A percentile compares a stretch with the other conserved stretches of the same genome.
Conservation (phyloP, 2,888 invertebrate genomes). For the Malacosoma neustria region DNA sequence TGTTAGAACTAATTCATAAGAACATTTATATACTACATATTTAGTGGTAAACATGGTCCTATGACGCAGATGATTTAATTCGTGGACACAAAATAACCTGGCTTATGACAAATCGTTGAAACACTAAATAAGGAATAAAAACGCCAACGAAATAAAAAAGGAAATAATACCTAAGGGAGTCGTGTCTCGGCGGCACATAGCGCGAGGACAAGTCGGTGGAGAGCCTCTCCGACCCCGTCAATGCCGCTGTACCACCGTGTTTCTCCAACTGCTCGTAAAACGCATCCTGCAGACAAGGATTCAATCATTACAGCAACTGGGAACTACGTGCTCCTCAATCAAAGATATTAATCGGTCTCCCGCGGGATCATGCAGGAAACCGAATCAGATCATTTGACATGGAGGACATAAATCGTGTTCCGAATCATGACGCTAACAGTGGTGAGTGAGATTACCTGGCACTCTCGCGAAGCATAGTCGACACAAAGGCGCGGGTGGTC, state of each 20-base stretch:
- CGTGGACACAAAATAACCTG: too few species aligned
- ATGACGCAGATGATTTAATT: too few species aligned
- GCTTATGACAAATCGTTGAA: too few species aligned
- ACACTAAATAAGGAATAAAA: too few species aligned
- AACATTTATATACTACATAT: too few species aligned
- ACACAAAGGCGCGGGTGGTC: conserved; percentile 74
- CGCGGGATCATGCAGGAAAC: too few species aligned
- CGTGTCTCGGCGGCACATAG: conserved; percentile 51
- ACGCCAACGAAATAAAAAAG: too few species aligned
- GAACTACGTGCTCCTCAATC: too few species aligned
- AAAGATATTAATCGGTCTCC: too few species aligned
- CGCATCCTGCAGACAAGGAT: conserved; percentile 78
- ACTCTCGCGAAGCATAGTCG: conserved; percentile 98
- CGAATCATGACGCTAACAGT: neutral
- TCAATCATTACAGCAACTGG: too few species aligned
- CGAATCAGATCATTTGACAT: neutral
- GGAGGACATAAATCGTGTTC: neutral
- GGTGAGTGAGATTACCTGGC: conserved; percentile 58
- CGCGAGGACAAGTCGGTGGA: conserved; percentile 44
- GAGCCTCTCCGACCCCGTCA: conserved; percentile 68
- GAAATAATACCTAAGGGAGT: conserved; percentile 37
- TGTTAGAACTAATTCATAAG: too few species aligned
- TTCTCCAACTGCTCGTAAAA: conserved; percentile 95
- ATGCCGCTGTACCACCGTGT: conserved; percentile 74
- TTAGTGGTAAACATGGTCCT: too few species aligned